Conservation (phyloP, 2,113 vertebrate genomes). For the Lepus timidus region DNA sequence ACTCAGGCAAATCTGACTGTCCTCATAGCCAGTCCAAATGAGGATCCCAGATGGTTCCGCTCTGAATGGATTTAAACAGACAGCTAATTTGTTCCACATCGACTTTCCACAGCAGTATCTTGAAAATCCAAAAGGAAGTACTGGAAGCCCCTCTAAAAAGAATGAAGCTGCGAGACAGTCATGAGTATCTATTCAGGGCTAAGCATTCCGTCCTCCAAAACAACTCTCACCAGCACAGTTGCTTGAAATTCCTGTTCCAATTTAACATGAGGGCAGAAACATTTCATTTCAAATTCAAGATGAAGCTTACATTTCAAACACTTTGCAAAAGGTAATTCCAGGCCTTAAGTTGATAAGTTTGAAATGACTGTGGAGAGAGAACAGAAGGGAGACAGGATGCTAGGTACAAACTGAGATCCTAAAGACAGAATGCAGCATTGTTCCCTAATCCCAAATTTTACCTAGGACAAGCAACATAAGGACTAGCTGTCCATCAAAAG, state of each 20-base stretch:
- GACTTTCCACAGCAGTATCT: neutral
- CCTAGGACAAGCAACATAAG: neutral
- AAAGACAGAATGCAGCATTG: neutral
- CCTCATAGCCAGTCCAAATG: neutral
- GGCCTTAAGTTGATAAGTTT: neutral
- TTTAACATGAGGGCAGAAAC: neutral
- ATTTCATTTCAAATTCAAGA: conserved; percentile 19
- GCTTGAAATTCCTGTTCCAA: neutral
- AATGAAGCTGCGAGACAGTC: neutral
- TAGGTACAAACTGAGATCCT: neutral
- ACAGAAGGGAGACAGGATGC: neutral
- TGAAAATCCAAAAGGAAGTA: neutral
- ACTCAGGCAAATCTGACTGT: neutral
- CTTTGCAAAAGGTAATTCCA: neutral
- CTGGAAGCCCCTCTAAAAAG: neutral
- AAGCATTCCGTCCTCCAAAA: neutral
- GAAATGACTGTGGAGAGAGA: neutral
- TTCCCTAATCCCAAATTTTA: neutral
- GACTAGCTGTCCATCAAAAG: neutral
- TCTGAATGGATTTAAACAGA: neutral
- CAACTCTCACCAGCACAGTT: neutral
- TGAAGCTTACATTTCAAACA: neutral
- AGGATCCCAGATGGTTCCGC: neutral
- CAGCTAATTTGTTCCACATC: conserved; percentile 3
- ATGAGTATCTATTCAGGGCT: neutral